Base-by-base conservation (phyloP, 2,888 invertebrate species). In the Trachelus troglodyta region DNA sequence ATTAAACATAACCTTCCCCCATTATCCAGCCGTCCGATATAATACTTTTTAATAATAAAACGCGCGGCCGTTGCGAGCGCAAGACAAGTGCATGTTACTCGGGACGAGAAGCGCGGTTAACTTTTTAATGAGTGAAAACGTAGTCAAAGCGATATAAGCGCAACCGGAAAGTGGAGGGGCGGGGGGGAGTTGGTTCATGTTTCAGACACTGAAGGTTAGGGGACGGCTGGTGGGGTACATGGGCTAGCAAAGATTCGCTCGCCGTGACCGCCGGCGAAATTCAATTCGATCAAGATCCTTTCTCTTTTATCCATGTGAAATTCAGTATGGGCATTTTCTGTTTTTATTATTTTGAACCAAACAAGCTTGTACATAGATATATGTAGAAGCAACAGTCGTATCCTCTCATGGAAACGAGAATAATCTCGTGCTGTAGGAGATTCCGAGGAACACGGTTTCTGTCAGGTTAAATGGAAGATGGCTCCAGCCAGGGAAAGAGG, bases 31-130 rank as follows among this genome's bases (percentile, higher is more conserved):
- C 23, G 15, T 23, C 76, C 75, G 80, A 79, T 81, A 81, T 83
- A 83, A 86, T 85, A 83, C 81, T 85, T 83, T 82, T 86, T 86
- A 85, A 85, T 85, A 86, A 86, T 85, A 84, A 81, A 86, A 85
- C 79, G 82, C 81, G 81, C 75, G 77, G 23, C 77, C 80, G 76
- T 76, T 35, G 37, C 74, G 34, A 34, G 3, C 31, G 12, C 68
- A 71, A 71, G 71, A 31, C 71, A 34, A 71, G 71, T 71, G 30
- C 30, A 69, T 69, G 71, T 71, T 71, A 11, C 33, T 71, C 12
- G 71, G 12, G 71, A 31, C 12, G 33, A 33, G 71, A 34, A 34
- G 56, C 23, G 31, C 35, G 35, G 74, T 73, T 76, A 85, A 86
- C 83, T 84, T 86, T 86, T 86, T 86, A 86, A 86, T 81, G 83